phyloP scores from a whole-genome alignment of 1,140 invertebrate species.

The Heliconius melpomene region DNA sequence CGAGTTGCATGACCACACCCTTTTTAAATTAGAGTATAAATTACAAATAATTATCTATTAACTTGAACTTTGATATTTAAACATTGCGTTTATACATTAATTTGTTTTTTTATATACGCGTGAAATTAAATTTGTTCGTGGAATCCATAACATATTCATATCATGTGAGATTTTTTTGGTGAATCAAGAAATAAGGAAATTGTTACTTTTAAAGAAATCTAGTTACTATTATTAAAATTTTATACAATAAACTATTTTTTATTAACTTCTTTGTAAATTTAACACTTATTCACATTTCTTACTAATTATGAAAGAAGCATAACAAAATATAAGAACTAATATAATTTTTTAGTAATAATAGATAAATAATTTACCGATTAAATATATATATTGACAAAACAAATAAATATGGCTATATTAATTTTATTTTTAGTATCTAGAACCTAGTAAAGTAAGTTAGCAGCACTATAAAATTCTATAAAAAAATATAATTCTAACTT shows the following conservation, averaged over 20 bases:
- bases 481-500: background rate
- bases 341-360: too few species aligned
- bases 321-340: too few species aligned
- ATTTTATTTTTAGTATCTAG: background rate
- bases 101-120: background rate
- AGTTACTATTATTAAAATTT: too few species aligned
- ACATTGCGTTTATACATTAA: background rate
- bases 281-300: too few species aligned
- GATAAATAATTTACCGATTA: too few species aligned
- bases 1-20: background rate
- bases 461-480: background rate
- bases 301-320: too few species aligned
- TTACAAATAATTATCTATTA: background rate
- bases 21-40: background rate
- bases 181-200: too few species aligned
- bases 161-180: too few species aligned
- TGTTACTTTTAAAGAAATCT: too few species aligned
- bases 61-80: slow-evolving; percentile 7
- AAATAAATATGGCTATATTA: background rate
- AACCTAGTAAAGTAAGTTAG: background rate
- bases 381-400: background rate
- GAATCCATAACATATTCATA: background rate
- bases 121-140: background rate
- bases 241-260: too few species aligned
- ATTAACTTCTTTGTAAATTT: too few species aligned